These are phyloP conservation scores for Coptodon bakossiorum DNA, from an alignment of 2,113 vertebrate genomes.

Conservation along the genomic window DNA sequence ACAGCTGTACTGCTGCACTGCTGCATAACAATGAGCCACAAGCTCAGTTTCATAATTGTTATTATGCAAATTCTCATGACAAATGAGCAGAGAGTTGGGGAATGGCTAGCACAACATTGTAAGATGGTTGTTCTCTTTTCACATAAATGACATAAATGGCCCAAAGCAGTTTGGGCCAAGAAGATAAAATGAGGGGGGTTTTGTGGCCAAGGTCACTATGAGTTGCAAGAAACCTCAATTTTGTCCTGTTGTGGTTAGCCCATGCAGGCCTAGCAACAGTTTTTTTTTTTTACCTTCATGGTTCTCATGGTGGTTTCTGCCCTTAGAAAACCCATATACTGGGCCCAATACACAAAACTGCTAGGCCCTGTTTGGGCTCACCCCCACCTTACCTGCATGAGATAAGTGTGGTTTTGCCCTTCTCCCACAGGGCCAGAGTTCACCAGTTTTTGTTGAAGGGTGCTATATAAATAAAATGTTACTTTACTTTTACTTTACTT, in stretches of 20 bases:
- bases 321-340: neutral
- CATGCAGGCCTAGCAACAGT: neutral
- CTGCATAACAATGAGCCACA: neutral
- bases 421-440: too few relatives aligned
- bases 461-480: neutral
- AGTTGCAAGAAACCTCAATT: neutral
- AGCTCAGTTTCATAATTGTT: neutral
- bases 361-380: neutral
- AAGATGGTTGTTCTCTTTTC: neutral
- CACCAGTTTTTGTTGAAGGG: neutral
- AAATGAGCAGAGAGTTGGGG: neutral
- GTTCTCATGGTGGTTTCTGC: neutral
- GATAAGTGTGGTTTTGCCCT: neutral
- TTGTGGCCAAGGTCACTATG: neutral
- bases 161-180: neutral
- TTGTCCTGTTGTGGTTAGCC: neutral
- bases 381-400: neutral
- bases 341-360: neutral
- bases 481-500: neutral
- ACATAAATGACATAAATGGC: neutral
- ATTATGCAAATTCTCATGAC: neutral
- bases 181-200: too few relatives aligned
- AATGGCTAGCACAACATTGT: neutral
- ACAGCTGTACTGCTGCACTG: neutral
- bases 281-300: neutral